These are phyloP conservation scores for Notoglanidium macrostoma DNA, from an alignment of 2,797 vertebrate genomes.

Conservation along the genomic window DNA sequence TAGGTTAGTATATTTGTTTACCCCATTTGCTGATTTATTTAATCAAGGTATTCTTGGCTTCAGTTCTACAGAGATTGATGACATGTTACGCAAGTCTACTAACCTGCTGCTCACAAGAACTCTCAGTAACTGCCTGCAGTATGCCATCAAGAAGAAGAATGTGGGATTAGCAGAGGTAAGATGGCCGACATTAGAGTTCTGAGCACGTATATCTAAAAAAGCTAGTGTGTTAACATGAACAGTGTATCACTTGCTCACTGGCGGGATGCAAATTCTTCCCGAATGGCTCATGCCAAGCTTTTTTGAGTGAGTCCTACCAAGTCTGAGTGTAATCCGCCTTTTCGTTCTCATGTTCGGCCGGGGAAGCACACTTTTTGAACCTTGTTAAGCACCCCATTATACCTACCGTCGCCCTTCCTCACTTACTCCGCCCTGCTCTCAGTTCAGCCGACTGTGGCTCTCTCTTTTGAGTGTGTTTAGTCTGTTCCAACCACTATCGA, in stretches of 20 bases:
- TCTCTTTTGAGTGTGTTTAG: slow-evolving; percentile 50
- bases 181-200: neutral
- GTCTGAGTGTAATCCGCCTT: neutral
- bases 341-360: neutral
- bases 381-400: slow-evolving; percentile 11
- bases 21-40: neutral
- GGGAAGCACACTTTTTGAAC: neutral
- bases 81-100: slow-evolving; percentile 97
- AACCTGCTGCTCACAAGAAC: slow-evolving; percentile 92
- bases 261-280: neutral
- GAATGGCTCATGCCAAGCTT: neutral
- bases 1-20: neutral
- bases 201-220: too few relatives aligned
- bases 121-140: slow-evolving; percentile 91
- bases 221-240: neutral
- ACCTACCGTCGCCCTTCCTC: neutral
- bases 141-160: slow-evolving; percentile 93
- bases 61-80: slow-evolving; percentile 94
- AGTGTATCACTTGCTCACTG: neutral
- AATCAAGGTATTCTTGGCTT: slow-evolving; percentile 19
- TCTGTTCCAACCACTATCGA: slow-evolving; percentile 32
- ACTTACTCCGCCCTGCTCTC: slow-evolving; percentile 18
- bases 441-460: slow-evolving; percentile 26
- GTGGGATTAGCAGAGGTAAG: slow-evolving; percentile 91
- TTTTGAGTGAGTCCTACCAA: neutral